Percentiles rank a stretch among this genome's conserved stretches.
Evolutionary conservation across 1,140 invertebrate species (phyloP).

Genomic region (Brachionus manjavacas): DNA sequence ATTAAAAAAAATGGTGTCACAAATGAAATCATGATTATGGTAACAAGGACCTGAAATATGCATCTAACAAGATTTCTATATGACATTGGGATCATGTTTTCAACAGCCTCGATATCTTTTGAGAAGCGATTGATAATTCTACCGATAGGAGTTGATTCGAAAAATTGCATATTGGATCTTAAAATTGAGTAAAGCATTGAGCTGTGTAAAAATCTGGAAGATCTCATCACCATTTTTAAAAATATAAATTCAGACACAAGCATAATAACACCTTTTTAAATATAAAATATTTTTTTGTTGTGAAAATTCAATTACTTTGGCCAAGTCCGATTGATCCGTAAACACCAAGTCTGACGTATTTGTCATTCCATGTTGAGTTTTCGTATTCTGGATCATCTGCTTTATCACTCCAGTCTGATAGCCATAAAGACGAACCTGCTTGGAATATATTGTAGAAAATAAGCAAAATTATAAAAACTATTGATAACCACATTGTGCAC

Average conservation of each 20-base stretch:
- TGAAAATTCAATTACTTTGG: slow-evolving; percentile 35
- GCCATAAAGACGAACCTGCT: neutral
- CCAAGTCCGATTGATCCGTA: slow-evolving; percentile 46
- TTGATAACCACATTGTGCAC: neutral
- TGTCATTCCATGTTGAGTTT: neutral
- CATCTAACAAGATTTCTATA: slow-evolving; percentile 38
- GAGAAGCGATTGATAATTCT: slow-evolving; percentile 69
- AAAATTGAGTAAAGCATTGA: slow-evolving; percentile 56
- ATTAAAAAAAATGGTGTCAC: slow-evolving; percentile 36
- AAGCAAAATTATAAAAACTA: neutral
- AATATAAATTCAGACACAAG: neutral
- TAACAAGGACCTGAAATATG: neutral
- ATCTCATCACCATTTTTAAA: slow-evolving; percentile 33
- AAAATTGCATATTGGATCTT: slow-evolving; percentile 68
- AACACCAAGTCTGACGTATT: slow-evolving; percentile 45
- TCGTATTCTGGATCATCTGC: neutral
- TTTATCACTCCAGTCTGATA: slow-evolving; percentile 43
- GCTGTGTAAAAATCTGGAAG: slow-evolving; percentile 18
- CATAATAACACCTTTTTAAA: slow-evolving; percentile 9
- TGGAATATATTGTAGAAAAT: neutral
- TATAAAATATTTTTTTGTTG: neutral
- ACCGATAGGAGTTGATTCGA: slow-evolving; percentile 72
- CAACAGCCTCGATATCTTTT: slow-evolving; percentile 60
- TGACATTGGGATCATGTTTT: slow-evolving; percentile 56
- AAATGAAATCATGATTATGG: slow-evolving; percentile 41